Conservation (phyloP, 2,797 vertebrate genomes). For the Oreonectes daqikongensis region DNA sequence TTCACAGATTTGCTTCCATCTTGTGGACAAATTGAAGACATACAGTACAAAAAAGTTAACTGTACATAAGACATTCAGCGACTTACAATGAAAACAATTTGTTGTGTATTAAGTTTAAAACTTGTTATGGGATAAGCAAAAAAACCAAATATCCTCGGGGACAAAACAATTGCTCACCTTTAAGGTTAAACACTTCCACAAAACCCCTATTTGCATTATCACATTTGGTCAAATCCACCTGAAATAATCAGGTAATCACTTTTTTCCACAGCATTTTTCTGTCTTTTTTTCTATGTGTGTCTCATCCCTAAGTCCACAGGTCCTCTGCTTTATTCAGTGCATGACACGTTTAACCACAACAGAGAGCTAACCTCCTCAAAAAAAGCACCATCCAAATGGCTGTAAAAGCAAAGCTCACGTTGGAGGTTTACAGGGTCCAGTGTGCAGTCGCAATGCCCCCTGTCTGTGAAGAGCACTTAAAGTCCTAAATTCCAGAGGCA, state of each 20-base stretch:
- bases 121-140: too few relatives aligned
- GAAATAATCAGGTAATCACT: constrained; percentile 3
- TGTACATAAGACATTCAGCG: constrained; percentile 13
- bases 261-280: constrained; percentile 20
- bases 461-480: constrained; percentile 88
- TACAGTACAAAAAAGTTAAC: constrained; percentile 20
- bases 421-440: constrained; percentile 78
- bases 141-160: background rate
- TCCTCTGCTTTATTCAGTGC: constrained; percentile 15
- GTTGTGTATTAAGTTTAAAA: background rate
- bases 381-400: background rate
- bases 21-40: constrained; percentile 61
- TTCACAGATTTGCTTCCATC: constrained; percentile 68
- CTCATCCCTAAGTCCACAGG: background rate
- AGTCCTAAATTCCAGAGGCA: constrained; percentile 97
- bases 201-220: background rate
- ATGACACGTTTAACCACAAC: background rate
- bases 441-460: constrained; percentile 92
- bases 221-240: constrained; percentile 19
- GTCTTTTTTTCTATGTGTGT: background rate
- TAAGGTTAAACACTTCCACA: background rate
- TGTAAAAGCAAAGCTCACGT: constrained; percentile 2
- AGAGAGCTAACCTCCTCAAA: background rate
- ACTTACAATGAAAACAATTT: background rate
- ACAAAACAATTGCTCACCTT: background rate